Conservation (phyloP, 2,888 invertebrate species). For the Tiliacea citrago region DNA sequence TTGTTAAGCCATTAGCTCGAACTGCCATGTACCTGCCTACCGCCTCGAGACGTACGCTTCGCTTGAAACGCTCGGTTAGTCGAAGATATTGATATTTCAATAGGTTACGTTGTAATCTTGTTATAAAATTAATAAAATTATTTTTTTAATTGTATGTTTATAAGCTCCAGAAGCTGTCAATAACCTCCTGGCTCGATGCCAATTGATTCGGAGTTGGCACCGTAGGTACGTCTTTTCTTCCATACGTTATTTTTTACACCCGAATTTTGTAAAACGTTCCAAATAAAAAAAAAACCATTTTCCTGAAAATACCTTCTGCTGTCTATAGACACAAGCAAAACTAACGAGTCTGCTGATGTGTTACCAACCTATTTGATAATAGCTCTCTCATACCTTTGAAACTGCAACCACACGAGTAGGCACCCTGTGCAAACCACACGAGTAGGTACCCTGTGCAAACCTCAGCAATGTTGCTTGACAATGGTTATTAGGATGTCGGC, state of each 20-base stretch:
- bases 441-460: background rate
- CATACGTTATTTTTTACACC: background rate
- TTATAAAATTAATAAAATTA: background rate
- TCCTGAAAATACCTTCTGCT: background rate
- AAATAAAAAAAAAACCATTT: background rate
- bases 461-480: background rate
- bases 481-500: background rate
- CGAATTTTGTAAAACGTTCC: background rate
- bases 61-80: slow-evolving; percentile 6
- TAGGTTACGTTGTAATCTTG: background rate
- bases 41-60: background rate
- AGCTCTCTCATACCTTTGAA: background rate
- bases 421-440: background rate
- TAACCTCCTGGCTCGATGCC: background rate
- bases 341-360: background rate
- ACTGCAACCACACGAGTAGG: background rate
- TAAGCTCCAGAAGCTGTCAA: background rate
- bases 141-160: background rate
- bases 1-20: slow-evolving; percentile 49
- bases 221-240: background rate
- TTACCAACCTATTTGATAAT: no score
- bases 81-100: background rate
- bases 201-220: background rate
- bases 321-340: background rate
- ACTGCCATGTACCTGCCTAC: background rate